These are phyloP conservation scores for Didymodactylos carnosus DNA, from an alignment of 2,888 invertebrate genomes.

Conservation along the genomic window DNA sequence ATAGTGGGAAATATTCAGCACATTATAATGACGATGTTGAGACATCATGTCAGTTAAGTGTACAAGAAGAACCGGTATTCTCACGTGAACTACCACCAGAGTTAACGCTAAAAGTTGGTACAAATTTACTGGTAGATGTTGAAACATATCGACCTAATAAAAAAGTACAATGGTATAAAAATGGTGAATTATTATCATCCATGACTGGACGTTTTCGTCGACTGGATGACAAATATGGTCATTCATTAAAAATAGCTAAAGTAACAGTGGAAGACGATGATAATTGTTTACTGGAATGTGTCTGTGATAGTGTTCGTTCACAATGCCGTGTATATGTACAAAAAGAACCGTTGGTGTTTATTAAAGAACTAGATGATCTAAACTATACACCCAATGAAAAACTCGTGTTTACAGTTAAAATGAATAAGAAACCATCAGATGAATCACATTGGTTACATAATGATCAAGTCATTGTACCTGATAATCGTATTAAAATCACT, in stretches of 20 bases:
- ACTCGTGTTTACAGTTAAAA: background rate
- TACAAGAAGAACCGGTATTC: background rate
- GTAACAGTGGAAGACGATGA: background rate
- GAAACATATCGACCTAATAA: background rate
- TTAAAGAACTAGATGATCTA: background rate
- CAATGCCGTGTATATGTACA: background rate
- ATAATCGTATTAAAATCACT: background rate
- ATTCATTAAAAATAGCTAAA: background rate
- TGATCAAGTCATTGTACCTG: background rate
- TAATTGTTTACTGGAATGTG: background rate
- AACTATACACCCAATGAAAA: background rate
- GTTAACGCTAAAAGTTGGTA: background rate
- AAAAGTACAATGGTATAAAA: background rate
- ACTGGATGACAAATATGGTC: background rate
- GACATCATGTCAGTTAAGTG: background rate
- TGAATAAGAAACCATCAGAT: background rate
- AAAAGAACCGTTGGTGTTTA: background rate
- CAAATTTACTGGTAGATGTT: background rate
- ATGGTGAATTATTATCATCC: background rate
- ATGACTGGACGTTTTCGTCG: background rate
- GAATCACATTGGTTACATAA: slow-evolving; percentile 3
- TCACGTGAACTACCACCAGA: background rate
- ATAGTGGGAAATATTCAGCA: background rate
- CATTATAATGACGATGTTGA: background rate
- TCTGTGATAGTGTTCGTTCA: background rate